phyloP scores from a whole-genome alignment of 2,113 vertebrate species.

The Pelodiscus sinensis region DNA sequence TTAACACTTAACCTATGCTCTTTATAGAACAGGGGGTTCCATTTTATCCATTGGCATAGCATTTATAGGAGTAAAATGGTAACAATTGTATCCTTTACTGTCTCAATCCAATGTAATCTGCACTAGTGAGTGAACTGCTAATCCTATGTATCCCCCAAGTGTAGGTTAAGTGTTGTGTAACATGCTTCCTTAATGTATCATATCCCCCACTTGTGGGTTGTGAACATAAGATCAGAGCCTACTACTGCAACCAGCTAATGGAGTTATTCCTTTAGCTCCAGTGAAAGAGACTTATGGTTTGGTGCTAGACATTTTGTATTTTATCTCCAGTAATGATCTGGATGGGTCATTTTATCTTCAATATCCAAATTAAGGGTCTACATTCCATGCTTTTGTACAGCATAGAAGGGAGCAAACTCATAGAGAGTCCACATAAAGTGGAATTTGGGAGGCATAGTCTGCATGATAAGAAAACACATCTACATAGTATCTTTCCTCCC shows the following conservation, averaged over 20 bases:
- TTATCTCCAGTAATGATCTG: neutral
- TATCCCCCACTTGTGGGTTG: neutral
- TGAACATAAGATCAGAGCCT: neutral
- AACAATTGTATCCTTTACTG: neutral
- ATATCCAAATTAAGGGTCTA: constrained; percentile 5
- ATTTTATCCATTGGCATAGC: neutral
- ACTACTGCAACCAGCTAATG: neutral
- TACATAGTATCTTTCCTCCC: neutral
- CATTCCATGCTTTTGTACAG: neutral
- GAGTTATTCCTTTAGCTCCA: neutral
- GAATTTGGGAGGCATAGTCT: neutral
- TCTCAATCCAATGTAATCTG: neutral
- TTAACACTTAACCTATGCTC: neutral
- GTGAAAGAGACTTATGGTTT: rapidly evolving
- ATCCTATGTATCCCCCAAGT: neutral
- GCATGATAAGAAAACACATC: neutral
- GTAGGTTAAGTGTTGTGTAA: neutral
- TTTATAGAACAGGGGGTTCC: neutral
- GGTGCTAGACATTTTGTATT: neutral
- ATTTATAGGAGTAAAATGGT: neutral
- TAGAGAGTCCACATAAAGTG: neutral
- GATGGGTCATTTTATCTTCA: neutral
- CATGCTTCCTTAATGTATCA: neutral
- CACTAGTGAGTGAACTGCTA: neutral
- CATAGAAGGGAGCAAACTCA: neutral